phyloP scores from a whole-genome alignment of 2,888 invertebrate species.

The Tinea trinotella region DNA sequence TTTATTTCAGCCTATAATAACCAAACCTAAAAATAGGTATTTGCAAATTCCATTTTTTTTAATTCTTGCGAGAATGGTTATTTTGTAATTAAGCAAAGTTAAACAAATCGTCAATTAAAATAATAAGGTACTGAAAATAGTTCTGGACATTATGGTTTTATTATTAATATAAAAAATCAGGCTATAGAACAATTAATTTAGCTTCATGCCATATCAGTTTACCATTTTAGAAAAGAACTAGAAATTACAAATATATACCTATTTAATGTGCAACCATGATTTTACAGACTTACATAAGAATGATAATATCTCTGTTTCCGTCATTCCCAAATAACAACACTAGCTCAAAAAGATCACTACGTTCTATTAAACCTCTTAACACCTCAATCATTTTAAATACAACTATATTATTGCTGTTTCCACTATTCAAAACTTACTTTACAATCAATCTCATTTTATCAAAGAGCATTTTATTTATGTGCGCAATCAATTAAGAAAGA shows the following conservation, averaged over 20 bases:
- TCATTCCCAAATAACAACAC: conserved; percentile 63
- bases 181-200: too few relatives aligned
- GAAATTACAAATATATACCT: background rate
- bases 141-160: too few relatives aligned
- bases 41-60: background rate
- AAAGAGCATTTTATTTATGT: conserved; percentile 2
- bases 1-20: background rate
- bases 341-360: conserved; percentile 57
- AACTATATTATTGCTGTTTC: conserved; percentile 72
- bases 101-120: too few relatives aligned
- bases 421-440: conserved; percentile 28
- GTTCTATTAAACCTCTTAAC: conserved; percentile 62
- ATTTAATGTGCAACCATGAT: background rate
- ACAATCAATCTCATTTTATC: conserved; percentile 5
- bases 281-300: conserved; percentile 9
- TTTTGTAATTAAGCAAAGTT: too few relatives aligned
- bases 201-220: too few relatives aligned
- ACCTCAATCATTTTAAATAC: conserved; percentile 69
- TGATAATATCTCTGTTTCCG: conserved; percentile 40
- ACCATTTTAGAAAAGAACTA: too few relatives aligned
- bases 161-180: too few relatives aligned
- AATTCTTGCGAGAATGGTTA: too few relatives aligned
- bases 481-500: background rate
- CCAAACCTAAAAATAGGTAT: background rate
- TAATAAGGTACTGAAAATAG: too few relatives aligned